These are phyloP conservation scores for Helostoma temminkii DNA, from an alignment of 2,797 vertebrate genomes.

Conservation along the genomic window DNA sequence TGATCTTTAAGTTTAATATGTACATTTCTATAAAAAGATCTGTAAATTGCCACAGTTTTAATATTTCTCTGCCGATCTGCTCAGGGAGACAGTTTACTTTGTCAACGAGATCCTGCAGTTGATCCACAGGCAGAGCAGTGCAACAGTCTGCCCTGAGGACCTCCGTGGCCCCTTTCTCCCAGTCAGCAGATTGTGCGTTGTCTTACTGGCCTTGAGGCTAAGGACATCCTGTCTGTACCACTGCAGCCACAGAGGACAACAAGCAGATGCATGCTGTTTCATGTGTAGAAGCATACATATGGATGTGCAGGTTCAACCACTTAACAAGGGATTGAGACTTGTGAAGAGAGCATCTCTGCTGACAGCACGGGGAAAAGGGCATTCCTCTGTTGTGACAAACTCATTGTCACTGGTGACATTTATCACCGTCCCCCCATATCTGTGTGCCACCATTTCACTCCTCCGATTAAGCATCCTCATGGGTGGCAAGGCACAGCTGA, in stretches of 20 bases:
- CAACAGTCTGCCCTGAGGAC: slow-evolving; percentile 58
- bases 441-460: slow-evolving; percentile 48
- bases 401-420: slow-evolving; percentile 84
- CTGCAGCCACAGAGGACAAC: slow-evolving; percentile 44
- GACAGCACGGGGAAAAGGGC: slow-evolving; percentile 82
- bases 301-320: slow-evolving; percentile 82
- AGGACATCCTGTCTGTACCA: slow-evolving; percentile 68
- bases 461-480: slow-evolving; percentile 35
- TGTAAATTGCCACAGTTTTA: no score
- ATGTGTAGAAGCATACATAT: slow-evolving; percentile 81
- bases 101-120: slow-evolving; percentile 49
- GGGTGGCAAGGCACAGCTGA: slow-evolving; percentile 32
- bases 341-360: slow-evolving; percentile 72
- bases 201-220: slow-evolving; percentile 61
- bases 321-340: slow-evolving; percentile 81
- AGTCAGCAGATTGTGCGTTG: slow-evolving; percentile 73
- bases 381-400: slow-evolving; percentile 75
- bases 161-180: slow-evolving; percentile 63
- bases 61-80: slow-evolving; percentile 51
- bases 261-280: slow-evolving; percentile 73
- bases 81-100: slow-evolving; percentile 60
- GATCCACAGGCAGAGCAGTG: slow-evolving; percentile 41
- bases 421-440: slow-evolving; percentile 74
- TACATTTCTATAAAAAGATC: slow-evolving; percentile 26
- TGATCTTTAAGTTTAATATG: no score